A percentile compares a stretch with the other conserved stretches of the same genome.
These are phyloP conservation scores for Ramphastos sulfuratus DNA, from an alignment of 2,113 vertebrate species.

Conservation along the genomic window DNA sequence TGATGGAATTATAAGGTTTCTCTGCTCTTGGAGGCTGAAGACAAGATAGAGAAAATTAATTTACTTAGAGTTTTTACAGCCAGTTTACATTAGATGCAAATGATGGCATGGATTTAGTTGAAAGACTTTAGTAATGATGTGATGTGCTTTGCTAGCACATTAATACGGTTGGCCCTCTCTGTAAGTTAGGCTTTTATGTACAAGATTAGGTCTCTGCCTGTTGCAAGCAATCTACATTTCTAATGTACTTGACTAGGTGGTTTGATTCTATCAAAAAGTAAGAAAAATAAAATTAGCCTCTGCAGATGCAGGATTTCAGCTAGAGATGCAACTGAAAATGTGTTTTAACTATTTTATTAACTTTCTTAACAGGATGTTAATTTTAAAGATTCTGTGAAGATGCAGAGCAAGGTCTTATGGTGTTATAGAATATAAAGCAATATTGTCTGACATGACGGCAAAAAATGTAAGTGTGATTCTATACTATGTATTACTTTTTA, in stretches of 20 bases:
- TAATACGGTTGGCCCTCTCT: neutral
- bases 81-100: neutral
- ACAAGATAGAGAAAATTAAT: neutral
- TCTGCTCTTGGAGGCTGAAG: neutral
- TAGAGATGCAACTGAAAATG: neutral
- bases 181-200: neutral
- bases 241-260: neutral
- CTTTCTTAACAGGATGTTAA: slow-evolving; percentile 70
- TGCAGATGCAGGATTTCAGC: neutral
- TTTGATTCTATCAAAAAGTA: neutral
- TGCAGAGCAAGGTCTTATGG: slow-evolving; percentile 61
- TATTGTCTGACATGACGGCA: slow-evolving; percentile 74
- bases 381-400: slow-evolving; percentile 72
- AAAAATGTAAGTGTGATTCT: slow-evolving; percentile 76
- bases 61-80: neutral
- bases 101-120: neutral
- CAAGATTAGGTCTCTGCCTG: neutral
- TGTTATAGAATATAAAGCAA: slow-evolving; percentile 69
- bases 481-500: neutral
- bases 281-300: neutral
- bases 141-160: neutral
- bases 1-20: neutral
- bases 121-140: neutral
- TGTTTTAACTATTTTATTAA: neutral
- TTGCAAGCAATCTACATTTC: neutral